Evolutionary conservation across 2,888 invertebrate genomes (phyloP).

Genomic region (Pseudolycoriella hygida): DNA sequence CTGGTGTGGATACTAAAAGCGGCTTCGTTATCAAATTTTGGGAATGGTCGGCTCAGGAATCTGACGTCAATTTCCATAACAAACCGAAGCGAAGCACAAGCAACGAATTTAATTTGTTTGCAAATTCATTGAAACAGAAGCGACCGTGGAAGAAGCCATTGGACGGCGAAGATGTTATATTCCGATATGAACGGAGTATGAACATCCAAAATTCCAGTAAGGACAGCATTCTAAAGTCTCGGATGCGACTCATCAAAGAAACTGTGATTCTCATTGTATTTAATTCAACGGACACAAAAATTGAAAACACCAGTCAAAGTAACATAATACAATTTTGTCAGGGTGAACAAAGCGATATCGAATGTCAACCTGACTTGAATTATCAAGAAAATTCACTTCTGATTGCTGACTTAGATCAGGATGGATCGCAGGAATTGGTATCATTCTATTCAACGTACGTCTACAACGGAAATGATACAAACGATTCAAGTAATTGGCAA

Average conservation of each 20-base stretch:
- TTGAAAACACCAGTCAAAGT: constrained; percentile 63
- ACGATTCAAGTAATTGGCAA: constrained; percentile 32
- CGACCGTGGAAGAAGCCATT: neutral
- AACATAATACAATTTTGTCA: constrained; percentile 57
- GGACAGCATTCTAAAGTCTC: constrained; percentile 8
- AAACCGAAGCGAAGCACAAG: constrained; percentile 8
- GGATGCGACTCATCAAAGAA: constrained; percentile 43
- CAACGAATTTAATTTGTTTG: constrained; percentile 12
- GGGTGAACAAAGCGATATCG: constrained; percentile 19
- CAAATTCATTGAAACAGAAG: constrained; percentile 9
- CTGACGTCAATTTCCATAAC: constrained; percentile 10
- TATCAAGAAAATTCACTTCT: constrained; percentile 55
- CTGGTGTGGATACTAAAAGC: constrained; percentile 26
- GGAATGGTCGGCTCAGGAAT: constrained; percentile 46
- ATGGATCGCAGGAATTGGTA: constrained; percentile 58
- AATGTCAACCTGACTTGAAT: constrained; percentile 57
- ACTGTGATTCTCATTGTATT: constrained; percentile 62
- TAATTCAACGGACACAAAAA: constrained; percentile 52
- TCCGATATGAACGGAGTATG: neutral
- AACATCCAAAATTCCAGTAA: neutral
- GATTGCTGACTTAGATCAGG: constrained; percentile 57
- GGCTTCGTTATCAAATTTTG: constrained; percentile 71
- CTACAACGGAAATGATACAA: constrained; percentile 18
- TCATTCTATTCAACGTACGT: constrained; percentile 54
- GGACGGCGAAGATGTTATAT: neutral